Base-by-base conservation (phyloP, 1,140 invertebrate genomes). In the Theocolax elegans region DNA sequence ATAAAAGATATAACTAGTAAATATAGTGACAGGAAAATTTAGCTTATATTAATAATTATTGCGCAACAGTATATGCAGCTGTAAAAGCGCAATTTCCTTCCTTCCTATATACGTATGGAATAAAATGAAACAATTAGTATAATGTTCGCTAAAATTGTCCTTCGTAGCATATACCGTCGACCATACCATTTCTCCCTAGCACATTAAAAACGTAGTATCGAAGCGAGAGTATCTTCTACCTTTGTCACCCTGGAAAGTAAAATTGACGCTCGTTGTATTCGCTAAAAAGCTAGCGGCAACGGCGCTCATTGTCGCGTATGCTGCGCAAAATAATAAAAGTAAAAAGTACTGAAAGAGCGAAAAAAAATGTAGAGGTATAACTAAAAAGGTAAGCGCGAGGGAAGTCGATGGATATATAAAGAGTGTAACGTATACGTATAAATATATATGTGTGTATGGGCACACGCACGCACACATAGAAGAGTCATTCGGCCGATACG, bases 401-500 rank as follows among this genome's bases (percentile, higher is more conserved):
- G n/a, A n/a, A n/a, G n/a, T n/a, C n/a, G n/a, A n/a, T n/a, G n/a
- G n/a, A n/a, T n/a, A n/a, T n/a, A n/a, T n/a, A n/a, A n/a, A n/a
- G n/a, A n/a, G n/a, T n/a, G n/a, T n/a, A n/a, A n/a, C n/a, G n/a
- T n/a, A n/a, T n/a, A n/a, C n/a, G n/a, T n/a, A n/a, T n/a, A n/a
- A n/a, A n/a, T n/a, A n/a, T n/a, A n/a, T n/a, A n/a, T n/a, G n/a
- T n/a, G n/a, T n/a, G n/a, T n/a, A n/a, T n/a, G n/a, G n/a, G n/a
- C n/a, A n/a, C n/a, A n/a, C n/a, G n/a, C n/a, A n/a, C n/a, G n/a
- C n/a, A 67, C 17, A 53, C 51, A 67, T 19, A 67, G 13, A 48
- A 31, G 48, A 71, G 44, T 25, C 65, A 42, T n/a, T 19, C 53
- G 76, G 66, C 79, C 82, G 81, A 79, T 83, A 82, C 71, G 78